Percentiles rank a stretch among this genome's conserved stretches.
Evolutionary conservation across 2,797 vertebrate genomes (phyloP).

Genomic region (Hypotaenidia philippensis): DNA sequence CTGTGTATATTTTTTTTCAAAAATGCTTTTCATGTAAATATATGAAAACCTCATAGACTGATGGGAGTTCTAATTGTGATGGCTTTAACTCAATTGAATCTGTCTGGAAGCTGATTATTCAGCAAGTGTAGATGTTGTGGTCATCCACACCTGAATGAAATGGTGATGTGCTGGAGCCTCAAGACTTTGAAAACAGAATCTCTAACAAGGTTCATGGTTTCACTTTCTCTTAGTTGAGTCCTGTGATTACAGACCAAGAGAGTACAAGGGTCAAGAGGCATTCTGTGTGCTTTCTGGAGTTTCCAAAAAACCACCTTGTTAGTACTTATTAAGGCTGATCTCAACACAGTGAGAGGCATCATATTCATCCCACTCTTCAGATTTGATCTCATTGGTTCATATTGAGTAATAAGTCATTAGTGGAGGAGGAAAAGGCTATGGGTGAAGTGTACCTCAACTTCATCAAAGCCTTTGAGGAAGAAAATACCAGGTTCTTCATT

Average conservation of each 20-base stretch:
- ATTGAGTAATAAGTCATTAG: too few species aligned
- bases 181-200: background rate
- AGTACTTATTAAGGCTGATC: background rate
- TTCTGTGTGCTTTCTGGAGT: background rate
- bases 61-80: background rate
- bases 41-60: background rate
- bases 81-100: background rate
- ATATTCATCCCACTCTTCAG: background rate
- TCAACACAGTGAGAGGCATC: background rate
- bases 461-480: background rate
- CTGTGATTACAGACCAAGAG: background rate
- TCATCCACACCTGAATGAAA: background rate
- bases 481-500: background rate
- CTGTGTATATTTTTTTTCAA: too few species aligned
- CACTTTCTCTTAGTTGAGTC: background rate
- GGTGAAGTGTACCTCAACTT: too few species aligned
- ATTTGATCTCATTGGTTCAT: background rate
- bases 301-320: background rate
- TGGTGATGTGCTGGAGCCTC: rapidly evolving
- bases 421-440: too few species aligned
- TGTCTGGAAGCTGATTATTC: background rate
- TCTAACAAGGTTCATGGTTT: background rate
- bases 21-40: background rate
- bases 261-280: background rate
- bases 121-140: background rate